These are phyloP conservation scores for Bovichtus diacanthus DNA, from an alignment of 2,797 vertebrate genomes.

Conservation along the genomic window DNA sequence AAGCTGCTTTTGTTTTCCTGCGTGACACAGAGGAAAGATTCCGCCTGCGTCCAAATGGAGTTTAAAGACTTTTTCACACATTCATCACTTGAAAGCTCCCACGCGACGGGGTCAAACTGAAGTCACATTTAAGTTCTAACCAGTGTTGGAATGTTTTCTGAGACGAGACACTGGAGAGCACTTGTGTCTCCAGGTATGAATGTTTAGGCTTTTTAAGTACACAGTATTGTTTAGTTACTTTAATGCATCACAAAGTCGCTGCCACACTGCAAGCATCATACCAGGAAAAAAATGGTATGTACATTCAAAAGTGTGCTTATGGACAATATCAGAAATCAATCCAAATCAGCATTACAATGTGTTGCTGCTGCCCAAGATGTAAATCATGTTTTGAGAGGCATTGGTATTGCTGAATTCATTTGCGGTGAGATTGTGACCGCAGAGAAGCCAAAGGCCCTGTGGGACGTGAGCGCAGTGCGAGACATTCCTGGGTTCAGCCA, in stretches of 20 bases:
- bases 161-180: not conserved
- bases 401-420: slow-evolving; percentile 43
- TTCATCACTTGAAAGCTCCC: slow-evolving; percentile 40
- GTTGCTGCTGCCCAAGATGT: slow-evolving; percentile 1
- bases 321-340: not conserved
- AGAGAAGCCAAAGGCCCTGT: slow-evolving; percentile 50
- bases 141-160: not conserved
- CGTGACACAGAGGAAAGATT: slow-evolving; percentile 46
- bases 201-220: not conserved
- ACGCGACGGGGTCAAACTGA: slow-evolving; percentile 53
- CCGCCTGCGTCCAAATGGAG: slow-evolving; percentile 41
- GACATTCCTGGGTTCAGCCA: slow-evolving; percentile 78
- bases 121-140: slow-evolving; percentile 48
- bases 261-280: not conserved
- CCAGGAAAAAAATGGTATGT: not conserved
- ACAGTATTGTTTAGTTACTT: not conserved
- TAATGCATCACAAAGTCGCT: not conserved
- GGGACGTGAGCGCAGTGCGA: slow-evolving; percentile 44
- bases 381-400: slow-evolving; percentile 33
- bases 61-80: slow-evolving; percentile 58
- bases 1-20: slow-evolving; percentile 62
- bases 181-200: not conserved
- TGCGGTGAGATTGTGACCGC: slow-evolving; percentile 56
- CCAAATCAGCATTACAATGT: not conserved
- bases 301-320: not conserved